Evolutionary conservation across 2,888 invertebrate genomes (phyloP), one percentile per base, ranked within the genome.

Genomic region (Scotopteryx bipunctaria): DNA sequence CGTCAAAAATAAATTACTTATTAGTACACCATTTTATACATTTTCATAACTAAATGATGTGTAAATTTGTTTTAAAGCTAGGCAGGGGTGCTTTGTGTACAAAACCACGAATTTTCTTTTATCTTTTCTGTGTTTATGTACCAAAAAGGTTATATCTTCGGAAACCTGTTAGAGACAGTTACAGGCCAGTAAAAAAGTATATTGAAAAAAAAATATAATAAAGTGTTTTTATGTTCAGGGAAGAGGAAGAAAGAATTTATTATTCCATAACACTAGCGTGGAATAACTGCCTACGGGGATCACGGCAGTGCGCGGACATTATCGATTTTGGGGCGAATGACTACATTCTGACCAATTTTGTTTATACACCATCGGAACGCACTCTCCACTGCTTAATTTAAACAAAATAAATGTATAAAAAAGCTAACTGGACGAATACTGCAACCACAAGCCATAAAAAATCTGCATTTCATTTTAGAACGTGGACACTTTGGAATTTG

Each of bases 281-380:
- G 41, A 60, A 57, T 50, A 48, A 52, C 53, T 53, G 48, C 44
- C 48, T 56, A 63, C 56, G 14, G 59, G 47, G 53, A 42, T 38
- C 8, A 45, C 58, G 43, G 60, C 63, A 72, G 58, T 85, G 86
- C 86, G 86, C 86, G 81, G 74, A 76, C 79, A 77, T 71, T 86
- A 86, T 86, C 74, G 86, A 86, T 86, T 86, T 86, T 84, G 71
- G 68, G 64, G 66, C 68, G 66, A 71, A 75, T 66, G 65, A 67
- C 71, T 69, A 68, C 69, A 68, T 66, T 61, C 69, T 59, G 61
- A 64, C 61, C 71, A 70, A 73, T 78, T 75, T 78, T 74, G 71
- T 76, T 70, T 69, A 68, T 66, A 69, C 65, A 59, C 48, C 56
- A 57, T 32, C 9, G 19, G 42, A 51, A 57, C 53, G 25, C 9